Evolutionary conservation across 37 sponge, comb jelly and placozoan species (phyloP).

Genomic region (Chondrilla cf. caribensis): DNA sequence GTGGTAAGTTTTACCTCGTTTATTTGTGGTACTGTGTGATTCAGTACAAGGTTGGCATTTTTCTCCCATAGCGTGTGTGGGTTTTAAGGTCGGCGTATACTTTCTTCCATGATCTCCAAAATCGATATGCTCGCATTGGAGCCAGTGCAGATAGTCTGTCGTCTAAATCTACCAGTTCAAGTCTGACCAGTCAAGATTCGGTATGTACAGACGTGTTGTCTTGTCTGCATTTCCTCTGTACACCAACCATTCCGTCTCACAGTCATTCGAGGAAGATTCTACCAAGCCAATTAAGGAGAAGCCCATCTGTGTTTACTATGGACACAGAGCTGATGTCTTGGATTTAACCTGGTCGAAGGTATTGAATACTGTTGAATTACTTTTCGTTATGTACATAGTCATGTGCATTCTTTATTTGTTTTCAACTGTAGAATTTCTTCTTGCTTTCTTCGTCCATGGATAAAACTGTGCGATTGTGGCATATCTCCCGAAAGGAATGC

Average conservation of each 20-base stretch:
- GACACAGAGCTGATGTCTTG: slow-evolving; percentile 85
- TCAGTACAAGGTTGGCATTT: too few species aligned
- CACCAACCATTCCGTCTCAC: not conserved
- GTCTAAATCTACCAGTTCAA: slow-evolving; percentile 23
- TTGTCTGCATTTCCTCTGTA: not conserved
- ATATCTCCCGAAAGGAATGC: slow-evolving; percentile 87
- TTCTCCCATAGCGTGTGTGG: slow-evolving; percentile 65
- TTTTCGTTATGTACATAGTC: not conserved
- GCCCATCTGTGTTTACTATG: slow-evolving; percentile 77
- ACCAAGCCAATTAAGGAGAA: slow-evolving; percentile 62
- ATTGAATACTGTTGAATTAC: not conserved
- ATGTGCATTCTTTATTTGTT: not conserved
- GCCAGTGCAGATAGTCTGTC: slow-evolving; percentile 28
- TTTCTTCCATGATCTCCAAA: slow-evolving; percentile 79
- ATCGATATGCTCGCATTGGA: slow-evolving; percentile 72
- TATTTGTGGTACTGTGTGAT: too few species aligned
- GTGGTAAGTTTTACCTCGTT: slow-evolving; percentile 55
- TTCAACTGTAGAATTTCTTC: slow-evolving; percentile 79
- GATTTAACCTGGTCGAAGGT: slow-evolving; percentile 95
- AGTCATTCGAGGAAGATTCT: slow-evolving; percentile 44
- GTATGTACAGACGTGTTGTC: not conserved
- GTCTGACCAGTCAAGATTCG: slow-evolving; percentile 22
- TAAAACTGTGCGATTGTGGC: slow-evolving; percentile 94
- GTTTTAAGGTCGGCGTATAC: slow-evolving; percentile 61
- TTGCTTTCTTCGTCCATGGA: slow-evolving; percentile 93